Conservation (phyloP, 2,888 invertebrate species). For the Sicus ferrugineus region DNA sequence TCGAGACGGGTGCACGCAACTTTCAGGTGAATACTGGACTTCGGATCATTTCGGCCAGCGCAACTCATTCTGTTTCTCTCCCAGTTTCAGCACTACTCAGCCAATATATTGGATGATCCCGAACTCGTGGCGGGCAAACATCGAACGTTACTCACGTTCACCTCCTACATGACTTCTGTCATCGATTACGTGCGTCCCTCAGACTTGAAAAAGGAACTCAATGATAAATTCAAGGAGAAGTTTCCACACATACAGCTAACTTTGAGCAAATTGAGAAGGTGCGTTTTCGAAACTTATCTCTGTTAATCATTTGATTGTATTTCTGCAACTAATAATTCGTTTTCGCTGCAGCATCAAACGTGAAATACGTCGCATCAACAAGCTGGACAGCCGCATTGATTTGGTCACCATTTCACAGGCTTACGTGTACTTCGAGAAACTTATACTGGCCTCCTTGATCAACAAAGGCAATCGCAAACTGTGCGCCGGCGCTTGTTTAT, state of each 20-base stretch:
- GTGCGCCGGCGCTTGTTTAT: slow-evolving; percentile 92
- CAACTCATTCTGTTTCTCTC: slow-evolving; percentile 3
- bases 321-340: neutral
- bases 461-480: slow-evolving; percentile 95
- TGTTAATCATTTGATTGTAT: neutral
- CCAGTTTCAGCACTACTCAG: slow-evolving; percentile 73
- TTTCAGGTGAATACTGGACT: slow-evolving; percentile 49
- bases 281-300: slow-evolving; percentile 40
- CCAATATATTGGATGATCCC: slow-evolving; percentile 92
- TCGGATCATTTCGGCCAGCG: slow-evolving; percentile 26
- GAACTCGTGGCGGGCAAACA: slow-evolving; percentile 90
- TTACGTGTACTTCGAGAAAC: slow-evolving; percentile 97
- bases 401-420: slow-evolving; percentile 93
- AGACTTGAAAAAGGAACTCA: slow-evolving; percentile 94
- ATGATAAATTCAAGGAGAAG: slow-evolving; percentile 94
- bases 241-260: slow-evolving; percentile 95
- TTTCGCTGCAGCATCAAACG: slow-evolving; percentile 80
- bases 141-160: slow-evolving; percentile 84
- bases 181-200: slow-evolving; percentile 96
- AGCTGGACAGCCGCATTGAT: slow-evolving; percentile 83
- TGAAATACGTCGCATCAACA: slow-evolving; percentile 93
- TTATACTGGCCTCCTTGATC: slow-evolving; percentile 89
- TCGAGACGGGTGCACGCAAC: slow-evolving; percentile 47
- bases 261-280: slow-evolving; percentile 95
- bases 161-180: slow-evolving; percentile 92